Percentiles rank a stretch among this genome's conserved stretches.
Conservation (phyloP, 2,113 vertebrate genomes). For the Paradoxurus hermaphroditus region DNA sequence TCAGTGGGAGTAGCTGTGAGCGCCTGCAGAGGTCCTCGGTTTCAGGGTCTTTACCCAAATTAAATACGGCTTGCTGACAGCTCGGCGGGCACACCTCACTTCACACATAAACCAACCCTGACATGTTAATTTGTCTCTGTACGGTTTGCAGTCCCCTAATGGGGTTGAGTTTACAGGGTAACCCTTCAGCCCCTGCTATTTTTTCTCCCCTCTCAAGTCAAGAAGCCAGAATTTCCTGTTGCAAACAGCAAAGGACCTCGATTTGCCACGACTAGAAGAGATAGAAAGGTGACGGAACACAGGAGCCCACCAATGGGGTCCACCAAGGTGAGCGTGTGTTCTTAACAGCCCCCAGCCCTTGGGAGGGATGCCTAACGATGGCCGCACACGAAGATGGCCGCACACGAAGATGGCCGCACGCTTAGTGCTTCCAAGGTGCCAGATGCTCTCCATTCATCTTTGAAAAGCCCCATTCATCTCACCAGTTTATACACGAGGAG, state of each 20-base stretch:
- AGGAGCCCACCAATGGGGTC: neutral
- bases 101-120: neutral
- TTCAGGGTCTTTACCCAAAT: neutral
- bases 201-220: neutral
- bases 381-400: neutral
- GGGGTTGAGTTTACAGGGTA: neutral
- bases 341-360: neutral
- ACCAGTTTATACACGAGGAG: neutral
- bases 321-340: fast-evolving
- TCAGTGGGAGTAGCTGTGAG: neutral
- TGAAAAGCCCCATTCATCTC: neutral
- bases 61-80: neutral
- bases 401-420: neutral
- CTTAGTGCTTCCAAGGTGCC: neutral
- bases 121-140: neutral
- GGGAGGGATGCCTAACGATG: too few relatives aligned
- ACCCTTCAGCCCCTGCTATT: neutral
- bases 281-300: neutral
- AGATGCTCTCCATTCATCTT: neutral
- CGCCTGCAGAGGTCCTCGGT: neutral
- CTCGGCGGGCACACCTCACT: neutral
- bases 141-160: neutral
- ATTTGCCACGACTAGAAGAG: neutral
- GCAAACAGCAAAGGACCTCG: neutral
- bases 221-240: neutral